These are phyloP conservation scores for Polyploca ridens DNA, from an alignment of 2,888 invertebrate species.

Conservation along the genomic window DNA sequence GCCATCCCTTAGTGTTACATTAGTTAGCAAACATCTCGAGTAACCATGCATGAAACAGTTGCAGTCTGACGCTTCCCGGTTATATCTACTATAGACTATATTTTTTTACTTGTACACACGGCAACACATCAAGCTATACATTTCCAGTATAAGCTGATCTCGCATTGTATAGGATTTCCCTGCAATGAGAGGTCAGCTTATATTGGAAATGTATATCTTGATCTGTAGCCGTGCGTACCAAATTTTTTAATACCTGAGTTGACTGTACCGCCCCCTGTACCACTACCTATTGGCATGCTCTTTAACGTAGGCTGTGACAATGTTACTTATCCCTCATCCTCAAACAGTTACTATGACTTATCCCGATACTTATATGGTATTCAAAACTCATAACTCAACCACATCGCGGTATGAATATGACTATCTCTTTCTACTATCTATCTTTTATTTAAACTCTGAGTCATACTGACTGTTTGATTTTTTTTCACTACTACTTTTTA, in stretches of 20 bases:
- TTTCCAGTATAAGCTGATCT: too few species aligned
- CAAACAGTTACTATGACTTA: constrained; percentile 82
- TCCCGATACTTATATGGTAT: constrained; percentile 47
- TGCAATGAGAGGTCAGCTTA: too few species aligned
- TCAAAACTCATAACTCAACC: constrained; percentile 65
- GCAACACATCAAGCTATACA: too few species aligned
- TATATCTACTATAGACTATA: constrained; percentile 40
- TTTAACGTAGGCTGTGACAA: constrained; percentile 77
- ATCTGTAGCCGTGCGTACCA: too few species aligned
- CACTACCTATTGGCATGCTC: constrained; percentile 75
- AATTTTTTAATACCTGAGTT: constrained; percentile 56
- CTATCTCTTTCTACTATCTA: constrained; percentile 74
- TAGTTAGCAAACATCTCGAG: constrained; percentile 44
- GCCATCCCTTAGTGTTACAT: constrained; percentile 48
- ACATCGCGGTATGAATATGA: constrained; percentile 81
- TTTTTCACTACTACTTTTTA: constrained; percentile 54
- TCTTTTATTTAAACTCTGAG: constrained; percentile 78
- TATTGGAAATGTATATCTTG: too few species aligned
- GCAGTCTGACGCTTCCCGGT: constrained; percentile 77
- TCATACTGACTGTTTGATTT: constrained; percentile 85
- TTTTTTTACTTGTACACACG: constrained; percentile 37
- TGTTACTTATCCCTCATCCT: constrained; percentile 81
- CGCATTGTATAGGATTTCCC: too few species aligned
- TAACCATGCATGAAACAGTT: constrained; percentile 69
- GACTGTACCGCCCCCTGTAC: constrained; percentile 62